These are phyloP conservation scores for Oreotrochilus melanogaster DNA, from an alignment of 2,113 vertebrate species.

Conservation along the genomic window DNA sequence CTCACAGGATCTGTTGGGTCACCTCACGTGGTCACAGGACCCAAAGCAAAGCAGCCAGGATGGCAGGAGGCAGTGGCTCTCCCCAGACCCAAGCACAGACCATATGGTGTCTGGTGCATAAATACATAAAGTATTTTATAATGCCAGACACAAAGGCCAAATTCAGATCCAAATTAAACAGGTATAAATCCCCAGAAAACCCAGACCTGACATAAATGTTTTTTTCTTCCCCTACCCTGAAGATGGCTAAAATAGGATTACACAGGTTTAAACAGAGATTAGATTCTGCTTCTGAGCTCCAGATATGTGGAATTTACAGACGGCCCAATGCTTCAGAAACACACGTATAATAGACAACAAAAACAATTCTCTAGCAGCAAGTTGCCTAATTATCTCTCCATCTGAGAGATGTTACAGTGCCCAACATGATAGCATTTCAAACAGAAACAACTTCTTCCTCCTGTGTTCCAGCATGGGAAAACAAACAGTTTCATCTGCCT, in stretches of 20 bases:
- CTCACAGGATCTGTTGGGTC: not conserved
- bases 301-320: not conserved
- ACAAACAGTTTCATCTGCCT: not conserved
- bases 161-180: constrained; percentile 18
- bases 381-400: not conserved
- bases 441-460: not conserved
- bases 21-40: not conserved
- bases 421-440: not conserved
- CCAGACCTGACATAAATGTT: not conserved
- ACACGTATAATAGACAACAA: not conserved
- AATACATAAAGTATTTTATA: not conserved
- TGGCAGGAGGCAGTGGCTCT: fast-evolving
- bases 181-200: constrained; percentile 3
- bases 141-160: not conserved
- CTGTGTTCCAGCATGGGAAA: not conserved
- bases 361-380: constrained; percentile 3
- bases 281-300: not conserved
- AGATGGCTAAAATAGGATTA: not conserved
- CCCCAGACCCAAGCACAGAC: fast-evolving
- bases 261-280: not conserved
- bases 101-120: constrained; percentile 1
- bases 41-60: not conserved
- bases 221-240: not conserved
- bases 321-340: not conserved
- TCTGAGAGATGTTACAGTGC: not conserved